Evolutionary conservation across 2,888 invertebrate species (phyloP), one percentile per base, ranked within the genome.

Genomic region (Nycteola revayana): DNA sequence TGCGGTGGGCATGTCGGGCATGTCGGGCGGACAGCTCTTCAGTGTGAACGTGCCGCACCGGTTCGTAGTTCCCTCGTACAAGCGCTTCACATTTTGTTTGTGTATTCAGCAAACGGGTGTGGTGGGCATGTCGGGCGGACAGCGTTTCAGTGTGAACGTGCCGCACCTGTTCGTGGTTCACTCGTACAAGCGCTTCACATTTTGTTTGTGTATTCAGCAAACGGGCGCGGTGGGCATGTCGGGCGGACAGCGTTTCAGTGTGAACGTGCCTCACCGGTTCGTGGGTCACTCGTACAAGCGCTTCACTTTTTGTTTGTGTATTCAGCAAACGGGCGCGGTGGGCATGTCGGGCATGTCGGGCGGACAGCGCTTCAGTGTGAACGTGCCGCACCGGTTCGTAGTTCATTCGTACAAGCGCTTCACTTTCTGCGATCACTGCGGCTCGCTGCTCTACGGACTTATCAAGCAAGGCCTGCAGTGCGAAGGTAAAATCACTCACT

Each of bases 381-480:
- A 99, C 90, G 93, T 99, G 70, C 99, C 99, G 57, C 99, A 99
- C 89, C 94, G 98, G 49, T 97, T 96, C 86, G 93, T 94, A 64
- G 95, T 98, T 67, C 99, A 99, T 90, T 98, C 93, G 62, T 99
- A 98, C 91, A 98, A 97, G 90, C 91, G 97, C 58, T 98, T 98
- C 86, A 99, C 99, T 17, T 99, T 99, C 90, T 99, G 99, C 91
- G 99, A 99, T 90, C 99, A 99, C 86, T 99, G 99, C 87, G 99
- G 99, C 58, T 98, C 98, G 44, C 91, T 99, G 76, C 92, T 99
- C 45, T 99, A 98, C 82, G 99, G 99, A 11, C 93, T 99, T 66
- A 94, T 97, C 76, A 95, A 94, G 82, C 99, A 99, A 90, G 99
- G 99, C 33, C 91, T 98, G 61, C 98, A 98, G 84, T 98, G 98